These are phyloP conservation scores for Lepeophtheirus salmonis DNA, from an alignment of 1,140 invertebrate genomes.

Conservation along the genomic window DNA sequence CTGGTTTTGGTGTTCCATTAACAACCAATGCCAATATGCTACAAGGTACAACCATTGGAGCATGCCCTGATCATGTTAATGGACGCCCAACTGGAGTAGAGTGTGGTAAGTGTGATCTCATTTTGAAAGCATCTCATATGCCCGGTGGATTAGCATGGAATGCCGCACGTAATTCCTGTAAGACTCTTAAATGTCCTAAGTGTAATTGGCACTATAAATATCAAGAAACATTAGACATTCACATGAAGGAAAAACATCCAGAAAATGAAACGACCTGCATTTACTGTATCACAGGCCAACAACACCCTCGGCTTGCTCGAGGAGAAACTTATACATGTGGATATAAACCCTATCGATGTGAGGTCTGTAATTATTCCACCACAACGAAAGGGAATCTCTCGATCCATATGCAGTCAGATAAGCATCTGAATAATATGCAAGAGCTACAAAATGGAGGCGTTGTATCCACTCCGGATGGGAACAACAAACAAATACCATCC, in stretches of 20 bases:
- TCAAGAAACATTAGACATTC: constrained; percentile 97
- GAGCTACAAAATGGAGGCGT: constrained; percentile 47
- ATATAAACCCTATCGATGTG: constrained; percentile 91
- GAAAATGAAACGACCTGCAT: constrained; percentile 92
- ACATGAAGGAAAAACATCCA: constrained; percentile 99
- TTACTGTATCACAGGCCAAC: constrained; percentile 90
- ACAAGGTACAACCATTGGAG: constrained; percentile 67
- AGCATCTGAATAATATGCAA: constrained; percentile 98
- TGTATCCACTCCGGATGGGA: constrained; percentile 8
- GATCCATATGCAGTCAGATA: constrained; percentile 99
- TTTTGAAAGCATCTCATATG: constrained; percentile 64
- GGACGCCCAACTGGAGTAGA: constrained; percentile 77
- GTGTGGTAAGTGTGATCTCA: constrained; percentile 80
- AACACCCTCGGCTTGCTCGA: constrained; percentile 85
- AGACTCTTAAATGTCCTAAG: constrained; percentile 98
- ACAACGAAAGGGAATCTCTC: constrained; percentile 98
- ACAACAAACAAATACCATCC: not conserved
- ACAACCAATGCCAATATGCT: constrained; percentile 39
- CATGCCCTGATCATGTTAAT: constrained; percentile 83
- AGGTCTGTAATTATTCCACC: constrained; percentile 98
- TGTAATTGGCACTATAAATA: constrained; percentile 99
- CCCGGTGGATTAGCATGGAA: constrained; percentile 55
- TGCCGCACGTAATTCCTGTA: constrained; percentile 90
- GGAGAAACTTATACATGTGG: constrained; percentile 98
- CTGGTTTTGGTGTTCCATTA: constrained; percentile 25